Evolutionary conservation across 2,888 invertebrate species (phyloP).

Genomic region (Vesta saturnalis): DNA sequence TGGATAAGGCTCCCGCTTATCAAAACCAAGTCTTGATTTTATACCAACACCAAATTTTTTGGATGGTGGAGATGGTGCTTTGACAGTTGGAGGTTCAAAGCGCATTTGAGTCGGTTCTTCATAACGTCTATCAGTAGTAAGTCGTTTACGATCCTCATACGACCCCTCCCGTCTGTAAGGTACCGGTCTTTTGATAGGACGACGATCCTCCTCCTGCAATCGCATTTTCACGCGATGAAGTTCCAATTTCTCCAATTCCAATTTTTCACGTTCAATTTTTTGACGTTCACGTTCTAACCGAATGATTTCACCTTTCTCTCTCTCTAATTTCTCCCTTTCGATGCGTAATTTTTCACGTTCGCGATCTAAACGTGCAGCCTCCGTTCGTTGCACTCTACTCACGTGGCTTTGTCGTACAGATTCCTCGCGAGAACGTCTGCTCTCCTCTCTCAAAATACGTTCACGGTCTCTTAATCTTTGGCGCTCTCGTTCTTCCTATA

Average conservation of each 20-base stretch:
- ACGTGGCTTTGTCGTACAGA: slow-evolving; percentile 80
- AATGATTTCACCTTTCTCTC: slow-evolving; percentile 49
- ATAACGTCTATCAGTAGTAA: slow-evolving; percentile 57
- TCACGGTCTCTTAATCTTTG: slow-evolving; percentile 81
- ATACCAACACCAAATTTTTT: slow-evolving; percentile 50
- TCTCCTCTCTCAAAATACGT: slow-evolving; percentile 80
- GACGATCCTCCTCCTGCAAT: slow-evolving; percentile 69
- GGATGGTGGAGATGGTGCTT: slow-evolving; percentile 51
- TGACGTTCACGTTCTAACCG: slow-evolving; percentile 68
- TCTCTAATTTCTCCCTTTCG: slow-evolving; percentile 80
- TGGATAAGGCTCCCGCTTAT: slow-evolving; percentile 52
- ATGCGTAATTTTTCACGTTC: slow-evolving; percentile 85
- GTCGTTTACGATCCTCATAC: slow-evolving; percentile 58
- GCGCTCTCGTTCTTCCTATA: slow-evolving; percentile 76
- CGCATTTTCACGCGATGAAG: slow-evolving; percentile 80
- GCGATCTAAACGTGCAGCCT: slow-evolving; percentile 82
- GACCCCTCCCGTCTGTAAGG: slow-evolving; percentile 59
- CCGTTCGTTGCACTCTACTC: slow-evolving; percentile 84
- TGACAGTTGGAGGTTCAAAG: slow-evolving; percentile 63
- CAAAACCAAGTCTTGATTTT: slow-evolving; percentile 47
- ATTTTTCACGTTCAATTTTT: slow-evolving; percentile 67
- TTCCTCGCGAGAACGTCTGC: slow-evolving; percentile 82
- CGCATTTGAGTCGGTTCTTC: slow-evolving; percentile 69
- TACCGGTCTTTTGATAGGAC: slow-evolving; percentile 66
- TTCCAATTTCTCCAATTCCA: slow-evolving; percentile 80